Percentiles rank a stretch among this genome's conserved stretches.
These are phyloP conservation scores for Danio albolineatus DNA, from an alignment of 2,797 vertebrate species.

Conservation along the genomic window DNA sequence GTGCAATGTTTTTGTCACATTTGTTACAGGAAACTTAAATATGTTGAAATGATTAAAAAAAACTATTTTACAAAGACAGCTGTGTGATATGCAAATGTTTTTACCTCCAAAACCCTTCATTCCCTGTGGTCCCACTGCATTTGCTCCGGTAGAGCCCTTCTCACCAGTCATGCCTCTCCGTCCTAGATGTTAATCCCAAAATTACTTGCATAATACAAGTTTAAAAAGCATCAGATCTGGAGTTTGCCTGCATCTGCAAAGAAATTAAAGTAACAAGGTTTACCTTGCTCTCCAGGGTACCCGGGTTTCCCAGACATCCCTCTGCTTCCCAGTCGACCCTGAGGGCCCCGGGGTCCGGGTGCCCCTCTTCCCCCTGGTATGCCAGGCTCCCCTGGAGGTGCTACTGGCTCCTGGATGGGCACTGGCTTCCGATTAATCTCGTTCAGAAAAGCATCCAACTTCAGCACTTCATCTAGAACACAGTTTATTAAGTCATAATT, in stretches of 20 bases:
- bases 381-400: slow-evolving; percentile 81
- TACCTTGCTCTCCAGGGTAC: slow-evolving; percentile 85
- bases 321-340: slow-evolving; percentile 71
- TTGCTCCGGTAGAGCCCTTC: slow-evolving; percentile 74
- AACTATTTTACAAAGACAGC: neutral
- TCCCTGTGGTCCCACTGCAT: slow-evolving; percentile 75
- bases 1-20: neutral
- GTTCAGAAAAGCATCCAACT: slow-evolving; percentile 79
- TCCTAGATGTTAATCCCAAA: slow-evolving; percentile 64
- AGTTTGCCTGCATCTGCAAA: neutral
- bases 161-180: slow-evolving; percentile 70
- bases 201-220: neutral
- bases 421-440: slow-evolving; percentile 79
- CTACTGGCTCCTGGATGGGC: slow-evolving; percentile 79
- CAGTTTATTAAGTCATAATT: slow-evolving; percentile 20
- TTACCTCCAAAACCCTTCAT: slow-evolving; percentile 79
- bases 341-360: slow-evolving; percentile 74
- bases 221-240: neutral
- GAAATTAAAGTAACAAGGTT: slow-evolving; percentile 27
- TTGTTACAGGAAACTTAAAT: neutral
- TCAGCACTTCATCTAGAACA: slow-evolving; percentile 79
- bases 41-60: neutral
- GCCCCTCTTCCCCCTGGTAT: slow-evolving; percentile 76
- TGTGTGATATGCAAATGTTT: neutral
- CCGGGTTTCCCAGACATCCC: slow-evolving; percentile 74